These are phyloP conservation scores for Pocillopora grandis DNA, from an alignment of 92 coral and sea anemone genomes.

Conservation along the genomic window DNA sequence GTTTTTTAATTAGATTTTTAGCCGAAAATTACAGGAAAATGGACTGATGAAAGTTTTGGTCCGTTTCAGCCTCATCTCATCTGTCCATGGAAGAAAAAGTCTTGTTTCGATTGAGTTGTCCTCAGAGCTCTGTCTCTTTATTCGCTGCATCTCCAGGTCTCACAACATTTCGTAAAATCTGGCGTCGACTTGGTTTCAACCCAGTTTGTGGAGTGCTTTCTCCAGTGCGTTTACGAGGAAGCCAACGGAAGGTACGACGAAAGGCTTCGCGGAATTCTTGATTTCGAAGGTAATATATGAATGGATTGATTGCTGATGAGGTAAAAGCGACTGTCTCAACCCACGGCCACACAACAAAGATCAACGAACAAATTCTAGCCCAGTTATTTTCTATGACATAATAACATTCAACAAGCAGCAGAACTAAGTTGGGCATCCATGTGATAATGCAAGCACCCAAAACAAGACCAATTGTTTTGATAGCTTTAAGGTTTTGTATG, in stretches of 20 bases:
- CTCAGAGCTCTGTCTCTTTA: no score
- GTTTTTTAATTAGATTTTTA: no score
- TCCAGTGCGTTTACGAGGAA: background rate
- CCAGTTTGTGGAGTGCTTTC: background rate
- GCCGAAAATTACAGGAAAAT: no score
- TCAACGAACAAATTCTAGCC: background rate
- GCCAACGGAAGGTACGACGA: background rate
- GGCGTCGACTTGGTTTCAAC: background rate
- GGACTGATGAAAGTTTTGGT: no score
- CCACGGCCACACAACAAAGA: conserved; percentile 16
- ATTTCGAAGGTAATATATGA: conserved; percentile 22
- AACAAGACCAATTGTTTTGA: conserved; percentile 19
- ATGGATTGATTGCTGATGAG: conserved; percentile 24
- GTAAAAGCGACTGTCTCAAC: conserved; percentile 12
- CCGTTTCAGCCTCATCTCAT: no score
- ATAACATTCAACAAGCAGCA: background rate
- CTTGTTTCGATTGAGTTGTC: no score
- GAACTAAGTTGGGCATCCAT: conserved; percentile 16
- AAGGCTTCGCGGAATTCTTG: background rate
- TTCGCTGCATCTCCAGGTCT: no score
- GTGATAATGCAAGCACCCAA: conserved; percentile 12
- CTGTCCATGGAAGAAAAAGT: no score
- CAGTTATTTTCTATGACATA: background rate
- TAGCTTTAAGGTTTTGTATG: conserved; percentile 6
- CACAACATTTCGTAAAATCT: no score